phyloP scores from a whole-genome alignment of 2,888 invertebrate genomes.

The Galerucella calmariensis region DNA sequence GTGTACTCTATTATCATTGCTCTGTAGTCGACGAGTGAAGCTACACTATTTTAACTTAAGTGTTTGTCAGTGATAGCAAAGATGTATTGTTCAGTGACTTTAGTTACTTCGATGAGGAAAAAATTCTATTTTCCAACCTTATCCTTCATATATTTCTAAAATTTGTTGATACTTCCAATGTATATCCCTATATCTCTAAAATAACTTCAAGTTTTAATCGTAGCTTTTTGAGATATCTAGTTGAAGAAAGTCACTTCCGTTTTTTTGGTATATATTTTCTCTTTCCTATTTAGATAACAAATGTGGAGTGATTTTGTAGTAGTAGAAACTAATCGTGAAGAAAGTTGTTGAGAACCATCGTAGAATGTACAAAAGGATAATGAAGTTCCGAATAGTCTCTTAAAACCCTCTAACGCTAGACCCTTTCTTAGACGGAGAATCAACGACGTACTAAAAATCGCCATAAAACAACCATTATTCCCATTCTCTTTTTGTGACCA shows the following conservation, averaged over 20 bases:
- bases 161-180: no score
- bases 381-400: constrained; percentile 49
- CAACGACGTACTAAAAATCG: constrained; percentile 57
- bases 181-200: no score
- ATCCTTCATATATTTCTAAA: no score
- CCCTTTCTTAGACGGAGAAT: constrained; percentile 52
- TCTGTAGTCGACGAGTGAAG: no score
- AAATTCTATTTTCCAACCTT: no score
- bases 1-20: no score
- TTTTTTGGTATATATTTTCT: background rate
- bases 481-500: constrained; percentile 48
- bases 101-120: no score
- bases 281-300: constrained; percentile 10
- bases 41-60: no score
- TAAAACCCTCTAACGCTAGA: constrained; percentile 44
- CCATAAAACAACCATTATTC: constrained; percentile 58
- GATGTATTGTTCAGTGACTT: no score
- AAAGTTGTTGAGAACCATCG: constrained; percentile 37
- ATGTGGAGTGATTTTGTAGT: constrained; percentile 22
- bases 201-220: no score
- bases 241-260: background rate
- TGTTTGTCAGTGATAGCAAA: no score
- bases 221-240: no score
- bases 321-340: constrained; percentile 39
- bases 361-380: constrained; percentile 51